A percentile compares a stretch with the other conserved stretches of the same genome.
Evolutionary conservation across 2,888 invertebrate genomes (phyloP).

Genomic region (Buathra laborator): DNA sequence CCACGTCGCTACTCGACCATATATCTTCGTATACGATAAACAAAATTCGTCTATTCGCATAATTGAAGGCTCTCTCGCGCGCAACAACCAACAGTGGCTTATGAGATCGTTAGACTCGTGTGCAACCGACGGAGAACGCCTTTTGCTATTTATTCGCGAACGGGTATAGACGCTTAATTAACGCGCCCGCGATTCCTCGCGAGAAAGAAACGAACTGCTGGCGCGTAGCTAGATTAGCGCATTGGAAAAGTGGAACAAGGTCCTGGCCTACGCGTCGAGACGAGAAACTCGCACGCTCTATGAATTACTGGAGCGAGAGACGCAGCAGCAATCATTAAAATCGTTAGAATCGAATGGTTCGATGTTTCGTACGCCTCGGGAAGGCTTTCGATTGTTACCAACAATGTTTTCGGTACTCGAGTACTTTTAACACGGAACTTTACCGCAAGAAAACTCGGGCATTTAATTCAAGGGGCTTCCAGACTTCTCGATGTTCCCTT

Average conservation of each 20-base stretch:
- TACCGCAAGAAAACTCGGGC: too few relatives aligned
- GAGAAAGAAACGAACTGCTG: constrained; percentile 61
- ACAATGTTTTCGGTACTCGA: too few relatives aligned
- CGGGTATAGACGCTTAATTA: constrained; percentile 63
- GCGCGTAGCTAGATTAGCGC: constrained; percentile 65
- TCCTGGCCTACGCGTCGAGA: constrained; percentile 55
- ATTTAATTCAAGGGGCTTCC: too few relatives aligned
- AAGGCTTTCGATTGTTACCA: too few relatives aligned
- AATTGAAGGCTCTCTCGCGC: neutral
- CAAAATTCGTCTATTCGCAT: neutral
- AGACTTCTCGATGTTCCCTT: too few relatives aligned
- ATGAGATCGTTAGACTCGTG: neutral
- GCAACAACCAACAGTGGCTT: neutral
- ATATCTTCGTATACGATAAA: too few relatives aligned
- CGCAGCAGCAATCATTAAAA: neutral
- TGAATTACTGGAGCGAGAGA: constrained; percentile 44
- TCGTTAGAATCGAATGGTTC: too few relatives aligned
- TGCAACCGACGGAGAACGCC: constrained; percentile 27
- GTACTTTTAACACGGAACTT: too few relatives aligned
- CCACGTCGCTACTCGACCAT: neutral
- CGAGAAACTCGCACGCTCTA: constrained; percentile 24
- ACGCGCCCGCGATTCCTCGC: constrained; percentile 58
- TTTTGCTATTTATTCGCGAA: constrained; percentile 29
- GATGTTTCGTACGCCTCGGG: too few relatives aligned
- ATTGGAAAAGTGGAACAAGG: constrained; percentile 71